phyloP scores from a whole-genome alignment of 2,888 invertebrate genomes.

The Epirrhoe alternata region DNA sequence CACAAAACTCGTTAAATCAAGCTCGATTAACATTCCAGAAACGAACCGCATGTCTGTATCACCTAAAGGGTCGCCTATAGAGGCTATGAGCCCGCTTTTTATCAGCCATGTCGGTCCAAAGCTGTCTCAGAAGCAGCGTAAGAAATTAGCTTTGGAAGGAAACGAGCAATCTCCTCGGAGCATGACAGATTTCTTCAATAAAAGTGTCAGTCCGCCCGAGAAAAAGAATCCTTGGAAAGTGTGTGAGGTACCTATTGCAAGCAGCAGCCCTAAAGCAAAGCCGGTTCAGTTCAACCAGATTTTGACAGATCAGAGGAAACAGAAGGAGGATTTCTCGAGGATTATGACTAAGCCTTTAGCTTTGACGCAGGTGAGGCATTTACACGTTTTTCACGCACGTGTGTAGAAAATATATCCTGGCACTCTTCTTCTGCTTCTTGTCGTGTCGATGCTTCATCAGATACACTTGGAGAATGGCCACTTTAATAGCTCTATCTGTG shows the following conservation, averaged over 20 bases:
- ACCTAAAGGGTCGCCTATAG: constrained; percentile 63
- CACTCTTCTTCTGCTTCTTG: no score
- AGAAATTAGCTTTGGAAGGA: constrained; percentile 83
- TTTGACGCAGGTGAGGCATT: constrained; percentile 88
- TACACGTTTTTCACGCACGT: no score
- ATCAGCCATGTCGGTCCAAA: constrained; percentile 81
- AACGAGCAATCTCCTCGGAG: constrained; percentile 60
- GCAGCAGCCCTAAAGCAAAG: constrained; percentile 73
- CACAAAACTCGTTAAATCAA: constrained; percentile 66
- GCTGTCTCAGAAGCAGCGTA: constrained; percentile 87
- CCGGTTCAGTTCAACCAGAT: constrained; percentile 83
- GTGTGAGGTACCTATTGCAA: constrained; percentile 60
- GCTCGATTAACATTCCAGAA: constrained; percentile 56
- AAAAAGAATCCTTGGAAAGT: constrained; percentile 82
- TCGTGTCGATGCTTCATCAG: no score
- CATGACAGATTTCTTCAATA: constrained; percentile 63
- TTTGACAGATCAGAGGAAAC: constrained; percentile 89
- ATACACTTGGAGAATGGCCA: no score
- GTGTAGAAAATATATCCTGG: no score
- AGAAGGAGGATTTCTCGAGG: constrained; percentile 89
- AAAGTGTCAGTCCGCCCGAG: constrained; percentile 67
- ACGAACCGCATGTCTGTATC: constrained; percentile 63
- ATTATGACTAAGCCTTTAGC: constrained; percentile 89
- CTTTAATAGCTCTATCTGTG: no score
- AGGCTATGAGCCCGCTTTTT: constrained; percentile 61